phyloP scores from a whole-genome alignment of 1,140 invertebrate species.

The Philotrypesis tridentata region DNA sequence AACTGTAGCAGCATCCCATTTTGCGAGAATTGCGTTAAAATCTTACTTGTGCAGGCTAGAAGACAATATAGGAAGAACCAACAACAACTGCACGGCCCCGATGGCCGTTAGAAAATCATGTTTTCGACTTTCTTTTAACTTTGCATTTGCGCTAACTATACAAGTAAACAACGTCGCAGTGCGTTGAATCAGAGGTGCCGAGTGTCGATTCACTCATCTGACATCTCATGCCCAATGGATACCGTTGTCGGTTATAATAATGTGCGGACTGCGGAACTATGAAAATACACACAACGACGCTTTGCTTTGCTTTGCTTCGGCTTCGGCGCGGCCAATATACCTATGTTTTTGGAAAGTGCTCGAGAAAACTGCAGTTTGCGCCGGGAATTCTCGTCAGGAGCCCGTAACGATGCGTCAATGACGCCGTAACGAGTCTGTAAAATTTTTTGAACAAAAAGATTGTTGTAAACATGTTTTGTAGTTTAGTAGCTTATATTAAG shows the following conservation, averaged over 20 bases:
- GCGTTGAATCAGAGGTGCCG: conserved; percentile 34
- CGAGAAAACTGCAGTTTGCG: neutral
- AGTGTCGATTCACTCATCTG: neutral
- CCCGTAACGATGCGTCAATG: neutral
- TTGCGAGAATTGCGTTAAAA: conserved; percentile 23
- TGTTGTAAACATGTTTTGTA: too few species aligned
- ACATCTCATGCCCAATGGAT: neutral
- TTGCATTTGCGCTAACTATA: neutral
- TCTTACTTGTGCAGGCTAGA: neutral
- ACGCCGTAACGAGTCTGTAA: neutral
- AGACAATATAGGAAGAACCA: neutral
- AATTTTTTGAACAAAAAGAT: too few species aligned
- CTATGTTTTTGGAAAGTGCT: conserved; percentile 31
- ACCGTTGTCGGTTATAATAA: too few species aligned
- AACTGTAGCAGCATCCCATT: conserved; percentile 75
- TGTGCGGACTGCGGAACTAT: too few species aligned
- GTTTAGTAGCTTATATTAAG: too few species aligned
- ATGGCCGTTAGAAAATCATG: conserved; percentile 35
- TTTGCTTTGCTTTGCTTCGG: too few species aligned
- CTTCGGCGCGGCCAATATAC: too few species aligned
- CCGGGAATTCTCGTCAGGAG: conserved; percentile 16
- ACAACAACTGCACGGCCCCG: neutral
- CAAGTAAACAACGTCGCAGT: conserved; percentile 15
- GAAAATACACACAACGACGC: neutral
- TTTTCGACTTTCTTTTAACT: conserved; percentile 9